These are phyloP conservation scores for Graptemys geographica DNA, from an alignment of 2,797 vertebrate genomes.

Conservation along the genomic window DNA sequence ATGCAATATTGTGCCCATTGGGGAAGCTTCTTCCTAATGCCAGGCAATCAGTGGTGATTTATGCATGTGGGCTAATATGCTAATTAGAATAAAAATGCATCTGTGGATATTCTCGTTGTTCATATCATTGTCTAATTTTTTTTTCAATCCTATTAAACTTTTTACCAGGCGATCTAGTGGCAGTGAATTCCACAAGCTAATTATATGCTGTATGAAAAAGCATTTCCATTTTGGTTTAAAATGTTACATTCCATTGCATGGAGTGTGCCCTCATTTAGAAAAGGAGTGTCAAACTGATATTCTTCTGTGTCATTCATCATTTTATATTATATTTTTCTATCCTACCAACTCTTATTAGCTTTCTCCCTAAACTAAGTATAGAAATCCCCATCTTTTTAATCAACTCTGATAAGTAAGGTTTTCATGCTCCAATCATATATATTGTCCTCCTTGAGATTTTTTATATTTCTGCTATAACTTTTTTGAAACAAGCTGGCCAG, in stretches of 20 bases:
- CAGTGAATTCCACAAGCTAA: neutral
- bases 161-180: neutral
- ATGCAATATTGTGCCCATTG: conserved; percentile 51
- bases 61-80: neutral
- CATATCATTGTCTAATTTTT: neutral
- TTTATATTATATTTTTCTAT: neutral
- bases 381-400: neutral
- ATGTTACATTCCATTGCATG: neutral
- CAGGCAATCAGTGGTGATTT: neutral
- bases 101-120: neutral
- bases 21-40: conserved; percentile 21
- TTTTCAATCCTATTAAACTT: neutral
- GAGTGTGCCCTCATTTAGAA: neutral
- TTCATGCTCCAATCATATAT: conserved; percentile 21
- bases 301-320: neutral
- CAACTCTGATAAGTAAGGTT: neutral
- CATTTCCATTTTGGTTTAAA: neutral
- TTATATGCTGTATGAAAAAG: neutral
- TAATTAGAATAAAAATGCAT: neutral
- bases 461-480: conserved; percentile 30
- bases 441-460: conserved; percentile 4
- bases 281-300: neutral
- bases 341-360: neutral
- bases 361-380: neutral
- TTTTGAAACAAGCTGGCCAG: neutral